Conservation (phyloP, 1,140 invertebrate genomes). For the Phenacoccus solenopsis region DNA sequence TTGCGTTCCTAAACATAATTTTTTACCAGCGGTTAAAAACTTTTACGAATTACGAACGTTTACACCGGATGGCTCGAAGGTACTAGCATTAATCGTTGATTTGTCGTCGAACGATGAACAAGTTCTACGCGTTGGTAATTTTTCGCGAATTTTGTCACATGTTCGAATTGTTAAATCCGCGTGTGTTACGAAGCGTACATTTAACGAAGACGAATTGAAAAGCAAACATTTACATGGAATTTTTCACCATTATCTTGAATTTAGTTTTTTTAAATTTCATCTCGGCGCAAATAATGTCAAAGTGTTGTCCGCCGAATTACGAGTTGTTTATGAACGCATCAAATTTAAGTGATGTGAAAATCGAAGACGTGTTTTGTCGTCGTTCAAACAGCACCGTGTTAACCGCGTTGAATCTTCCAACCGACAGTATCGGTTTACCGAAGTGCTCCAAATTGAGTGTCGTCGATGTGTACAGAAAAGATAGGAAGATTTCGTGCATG, state of each 20-base stretch:
- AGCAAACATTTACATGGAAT: neutral
- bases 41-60: too few relatives aligned
- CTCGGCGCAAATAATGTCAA: neutral
- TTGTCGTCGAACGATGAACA: neutral
- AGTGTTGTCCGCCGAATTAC: neutral
- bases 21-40: too few relatives aligned
- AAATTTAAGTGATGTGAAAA: neutral
- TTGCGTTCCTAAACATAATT: too few relatives aligned
- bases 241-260: neutral
- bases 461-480: neutral
- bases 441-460: neutral
- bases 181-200: too few relatives aligned
- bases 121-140: neutral
- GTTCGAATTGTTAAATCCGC: too few relatives aligned
- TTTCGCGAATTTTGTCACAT: too few relatives aligned
- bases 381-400: neutral
- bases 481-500: neutral
- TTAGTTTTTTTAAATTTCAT: neutral
- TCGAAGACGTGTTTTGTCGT: neutral
- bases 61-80: too few relatives aligned
- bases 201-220: too few relatives aligned
- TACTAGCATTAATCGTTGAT: neutral
- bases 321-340: neutral
- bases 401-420: neutral
- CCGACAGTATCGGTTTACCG: neutral